These are phyloP conservation scores for Centruroides sculpturatus DNA, from an alignment of 1,140 invertebrate species.

Conservation along the genomic window DNA sequence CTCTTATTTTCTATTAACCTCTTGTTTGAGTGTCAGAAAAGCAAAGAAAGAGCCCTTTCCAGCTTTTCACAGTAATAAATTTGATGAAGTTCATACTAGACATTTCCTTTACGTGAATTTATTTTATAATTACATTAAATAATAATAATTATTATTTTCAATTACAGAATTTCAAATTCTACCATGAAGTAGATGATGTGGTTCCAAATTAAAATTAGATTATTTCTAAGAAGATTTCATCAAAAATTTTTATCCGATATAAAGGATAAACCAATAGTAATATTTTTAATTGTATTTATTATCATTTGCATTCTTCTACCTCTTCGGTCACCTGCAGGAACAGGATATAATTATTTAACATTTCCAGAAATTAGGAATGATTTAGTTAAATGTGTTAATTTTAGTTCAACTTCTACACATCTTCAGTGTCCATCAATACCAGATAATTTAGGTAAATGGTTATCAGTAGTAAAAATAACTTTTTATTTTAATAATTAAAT, in stretches of 20 bases:
- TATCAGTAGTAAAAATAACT: too few relatives aligned
- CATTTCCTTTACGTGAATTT: too few relatives aligned
- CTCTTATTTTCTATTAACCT: too few relatives aligned
- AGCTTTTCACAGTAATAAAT: too few relatives aligned
- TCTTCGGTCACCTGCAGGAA: slow-evolving; percentile 8
- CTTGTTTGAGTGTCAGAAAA: too few relatives aligned
- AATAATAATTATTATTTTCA: too few relatives aligned
- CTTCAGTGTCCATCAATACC: not conserved
- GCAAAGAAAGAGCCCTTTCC: too few relatives aligned
- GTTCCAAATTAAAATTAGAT: not conserved
- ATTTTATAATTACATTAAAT: too few relatives aligned
- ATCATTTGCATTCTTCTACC: slow-evolving; percentile 4
- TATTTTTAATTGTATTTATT: not conserved
- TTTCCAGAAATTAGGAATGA: slow-evolving; percentile 11
- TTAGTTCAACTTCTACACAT: slow-evolving; percentile 1
- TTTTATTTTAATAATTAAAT: too few relatives aligned
- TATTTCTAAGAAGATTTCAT: not conserved
- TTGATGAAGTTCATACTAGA: too few relatives aligned
- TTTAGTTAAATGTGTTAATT: slow-evolving; percentile 8
- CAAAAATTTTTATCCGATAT: not conserved
- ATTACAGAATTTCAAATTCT: too few relatives aligned
- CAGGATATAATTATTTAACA: slow-evolving; percentile 6
- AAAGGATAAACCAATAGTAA: not conserved
- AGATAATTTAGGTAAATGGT: slow-evolving; percentile 1
- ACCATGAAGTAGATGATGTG: too few relatives aligned